Evolutionary conservation across 2,888 invertebrate species (phyloP).

Genomic region (Maniola hyperantus): DNA sequence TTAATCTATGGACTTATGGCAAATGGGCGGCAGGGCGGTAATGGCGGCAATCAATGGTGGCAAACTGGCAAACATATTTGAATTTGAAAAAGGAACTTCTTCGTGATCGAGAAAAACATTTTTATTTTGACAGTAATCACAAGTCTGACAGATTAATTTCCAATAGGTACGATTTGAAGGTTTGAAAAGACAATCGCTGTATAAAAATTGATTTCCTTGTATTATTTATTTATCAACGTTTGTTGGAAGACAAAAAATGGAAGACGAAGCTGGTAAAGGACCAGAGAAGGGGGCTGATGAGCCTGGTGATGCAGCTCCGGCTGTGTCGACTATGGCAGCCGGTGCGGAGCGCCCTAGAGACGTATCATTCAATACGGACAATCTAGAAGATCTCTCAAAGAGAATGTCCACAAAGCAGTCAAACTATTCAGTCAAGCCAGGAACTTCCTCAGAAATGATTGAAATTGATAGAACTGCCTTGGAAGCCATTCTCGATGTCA

Average conservation of each 20-base stretch:
- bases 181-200: neutral
- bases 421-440: constrained; percentile 37
- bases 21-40: too few species aligned
- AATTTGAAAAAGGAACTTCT: constrained; percentile 12
- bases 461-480: constrained; percentile 69
- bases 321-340: constrained; percentile 27
- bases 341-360: constrained; percentile 44
- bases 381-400: constrained; percentile 49
- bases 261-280: constrained; percentile 49
- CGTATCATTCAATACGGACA: constrained; percentile 49
- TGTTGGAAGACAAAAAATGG: constrained; percentile 44
- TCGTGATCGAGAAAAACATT: neutral
- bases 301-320: constrained; percentile 34
- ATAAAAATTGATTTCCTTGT: constrained; percentile 4
- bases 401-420: constrained; percentile 50
- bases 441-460: constrained; percentile 47
- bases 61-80: neutral
- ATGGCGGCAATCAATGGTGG: neutral
- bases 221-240: constrained; percentile 2
- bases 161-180: too few species aligned
- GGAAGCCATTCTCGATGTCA: constrained; percentile 71
- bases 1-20: too few species aligned
- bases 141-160: neutral
- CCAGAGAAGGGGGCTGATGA: constrained; percentile 36
- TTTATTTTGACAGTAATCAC: neutral